Evolutionary conservation across 1,140 invertebrate genomes (phyloP).

Genomic region (Antheraea mylitta): DNA sequence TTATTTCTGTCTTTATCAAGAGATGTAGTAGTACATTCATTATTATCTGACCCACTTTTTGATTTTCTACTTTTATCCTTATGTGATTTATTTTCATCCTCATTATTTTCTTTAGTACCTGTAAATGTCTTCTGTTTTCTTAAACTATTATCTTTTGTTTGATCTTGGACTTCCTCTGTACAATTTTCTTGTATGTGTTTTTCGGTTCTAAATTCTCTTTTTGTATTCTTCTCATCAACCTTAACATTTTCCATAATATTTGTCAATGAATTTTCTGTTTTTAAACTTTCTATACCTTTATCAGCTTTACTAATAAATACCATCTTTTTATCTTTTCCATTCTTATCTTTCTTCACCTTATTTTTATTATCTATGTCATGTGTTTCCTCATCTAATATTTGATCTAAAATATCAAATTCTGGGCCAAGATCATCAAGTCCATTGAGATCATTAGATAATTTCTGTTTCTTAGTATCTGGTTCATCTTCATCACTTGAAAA

Average conservation of each 20-base stretch:
- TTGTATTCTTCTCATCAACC: neutral
- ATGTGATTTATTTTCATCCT: neutral
- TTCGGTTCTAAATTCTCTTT: neutral
- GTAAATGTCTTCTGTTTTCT: neutral
- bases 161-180: neutral
- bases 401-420: slow-evolving; percentile 75
- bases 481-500: slow-evolving; percentile 78
- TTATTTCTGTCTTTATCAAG: slow-evolving; percentile 25
- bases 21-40: slow-evolving; percentile 27
- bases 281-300: neutral
- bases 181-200: neutral
- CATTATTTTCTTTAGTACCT: slow-evolving; percentile 3
- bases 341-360: slow-evolving; percentile 17
- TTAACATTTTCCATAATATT: neutral
- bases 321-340: slow-evolving; percentile 13
- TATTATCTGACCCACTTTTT: slow-evolving; percentile 28
- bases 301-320: slow-evolving; percentile 15
- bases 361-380: slow-evolving; percentile 31
- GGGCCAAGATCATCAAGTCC: slow-evolving; percentile 69
- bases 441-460: slow-evolving; percentile 63
- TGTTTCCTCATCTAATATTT: slow-evolving; percentile 77
- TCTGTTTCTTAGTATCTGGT: slow-evolving; percentile 64
- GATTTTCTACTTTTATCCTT: neutral
- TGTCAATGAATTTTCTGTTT: neutral
- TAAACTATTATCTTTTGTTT: neutral